Percentiles rank a stretch among this genome's conserved stretches.
These are phyloP conservation scores for Tenualosa ilisha DNA, from an alignment of 2,797 vertebrate genomes.

Conservation along the genomic window DNA sequence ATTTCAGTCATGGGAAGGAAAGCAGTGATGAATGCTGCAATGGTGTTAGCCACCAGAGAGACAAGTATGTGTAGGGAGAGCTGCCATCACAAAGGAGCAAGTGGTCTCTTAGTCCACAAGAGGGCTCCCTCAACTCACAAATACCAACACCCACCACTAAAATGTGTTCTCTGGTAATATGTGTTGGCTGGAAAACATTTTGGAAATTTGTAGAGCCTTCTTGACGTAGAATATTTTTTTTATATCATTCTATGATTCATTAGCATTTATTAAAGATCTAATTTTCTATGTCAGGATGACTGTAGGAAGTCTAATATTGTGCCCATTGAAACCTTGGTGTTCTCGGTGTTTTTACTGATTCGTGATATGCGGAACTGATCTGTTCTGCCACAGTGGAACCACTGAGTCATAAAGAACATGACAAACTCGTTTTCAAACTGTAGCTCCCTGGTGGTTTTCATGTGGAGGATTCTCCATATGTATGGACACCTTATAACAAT, in stretches of 20 bases:
- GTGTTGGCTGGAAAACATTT: too few species aligned
- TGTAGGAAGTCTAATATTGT: too few species aligned
- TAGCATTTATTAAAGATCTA: too few species aligned
- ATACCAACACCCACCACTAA: background rate
- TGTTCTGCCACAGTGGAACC: background rate
- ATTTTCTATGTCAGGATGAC: too few species aligned
- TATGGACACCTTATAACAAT: too few species aligned
- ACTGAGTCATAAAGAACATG: background rate
- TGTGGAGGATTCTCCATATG: background rate
- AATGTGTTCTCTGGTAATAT: too few species aligned
- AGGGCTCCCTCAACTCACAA: background rate
- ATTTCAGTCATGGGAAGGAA: background rate
- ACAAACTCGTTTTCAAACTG: background rate
- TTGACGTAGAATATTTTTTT: too few species aligned
- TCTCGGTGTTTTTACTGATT: too few species aligned
- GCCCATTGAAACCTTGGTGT: too few species aligned
- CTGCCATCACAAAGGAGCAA: background rate
- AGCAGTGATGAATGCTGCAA: background rate
- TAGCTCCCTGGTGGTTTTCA: background rate
- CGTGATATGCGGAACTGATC: too few species aligned
- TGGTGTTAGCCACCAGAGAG: background rate
- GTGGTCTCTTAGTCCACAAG: background rate
- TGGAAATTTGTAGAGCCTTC: too few species aligned
- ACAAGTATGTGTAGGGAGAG: background rate
- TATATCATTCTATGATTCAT: too few species aligned